Conservation (phyloP, 2,113 vertebrate species). For the Corythornis vintsioides region DNA sequence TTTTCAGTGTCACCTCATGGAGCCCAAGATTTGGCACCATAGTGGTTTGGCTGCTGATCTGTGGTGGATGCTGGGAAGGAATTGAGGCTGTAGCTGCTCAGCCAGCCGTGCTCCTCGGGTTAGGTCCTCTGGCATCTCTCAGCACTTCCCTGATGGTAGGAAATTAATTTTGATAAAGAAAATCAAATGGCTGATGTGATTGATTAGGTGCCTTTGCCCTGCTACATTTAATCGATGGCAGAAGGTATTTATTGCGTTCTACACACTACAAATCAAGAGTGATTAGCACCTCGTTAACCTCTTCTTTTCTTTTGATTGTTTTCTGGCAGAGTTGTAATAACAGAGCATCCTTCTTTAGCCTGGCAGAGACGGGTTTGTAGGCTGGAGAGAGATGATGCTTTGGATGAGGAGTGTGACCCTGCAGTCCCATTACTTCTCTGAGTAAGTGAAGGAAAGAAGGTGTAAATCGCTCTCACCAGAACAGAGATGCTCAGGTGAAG, state of each 20-base stretch:
- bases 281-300: constrained; percentile 61
- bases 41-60: no score
- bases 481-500: background rate
- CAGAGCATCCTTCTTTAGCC: background rate
- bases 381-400: background rate
- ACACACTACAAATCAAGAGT: constrained; percentile 19
- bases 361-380: background rate
- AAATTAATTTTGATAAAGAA: background rate
- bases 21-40: background rate
- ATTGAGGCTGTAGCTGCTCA: background rate
- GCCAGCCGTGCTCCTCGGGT: background rate
- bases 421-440: background rate
- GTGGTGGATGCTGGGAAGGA: background rate
- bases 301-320: constrained; percentile 7
- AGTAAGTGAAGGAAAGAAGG: background rate
- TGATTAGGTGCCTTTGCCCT: background rate
- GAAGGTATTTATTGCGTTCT: constrained; percentile 6
- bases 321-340: background rate
- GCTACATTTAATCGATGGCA: constrained; percentile 14
- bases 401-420: background rate
- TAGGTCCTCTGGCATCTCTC: background rate
- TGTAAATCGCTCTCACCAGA: background rate
- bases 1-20: background rate
- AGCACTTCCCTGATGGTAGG: background rate
- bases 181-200: background rate